Percentiles rank a stretch among this genome's conserved stretches.
These are phyloP conservation scores for Acropternis orthonyx DNA, from an alignment of 2,797 vertebrate species.

Conservation along the genomic window DNA sequence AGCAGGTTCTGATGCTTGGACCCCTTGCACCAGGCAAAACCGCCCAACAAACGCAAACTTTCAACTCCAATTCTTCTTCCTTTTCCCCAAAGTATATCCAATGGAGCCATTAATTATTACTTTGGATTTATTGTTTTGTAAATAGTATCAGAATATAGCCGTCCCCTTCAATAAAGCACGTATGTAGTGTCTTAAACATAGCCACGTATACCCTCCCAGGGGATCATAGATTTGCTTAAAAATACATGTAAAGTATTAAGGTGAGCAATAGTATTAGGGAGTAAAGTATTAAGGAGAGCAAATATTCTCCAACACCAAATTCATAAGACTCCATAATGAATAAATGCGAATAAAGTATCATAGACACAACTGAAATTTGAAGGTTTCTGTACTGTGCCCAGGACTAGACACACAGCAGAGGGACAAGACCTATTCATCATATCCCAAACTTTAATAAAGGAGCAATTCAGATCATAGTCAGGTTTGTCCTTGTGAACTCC, in stretches of 20 bases:
- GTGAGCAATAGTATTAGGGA: neutral
- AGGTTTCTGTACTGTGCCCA: neutral
- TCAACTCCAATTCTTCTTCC: neutral
- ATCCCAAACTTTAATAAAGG: neutral
- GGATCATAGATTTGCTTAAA: neutral
- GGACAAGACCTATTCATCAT: neutral
- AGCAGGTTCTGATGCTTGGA: no score
- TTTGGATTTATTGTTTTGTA: neutral
- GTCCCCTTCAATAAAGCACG: neutral
- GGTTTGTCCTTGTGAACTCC: neutral
- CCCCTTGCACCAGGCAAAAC: neutral
- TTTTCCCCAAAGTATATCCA: neutral
- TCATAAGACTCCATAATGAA: neutral
- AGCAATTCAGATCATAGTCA: neutral
- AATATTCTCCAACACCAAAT: neutral
- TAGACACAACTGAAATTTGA: neutral
- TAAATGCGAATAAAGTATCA: fast-evolving
- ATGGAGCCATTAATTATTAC: neutral
- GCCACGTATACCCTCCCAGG: neutral
- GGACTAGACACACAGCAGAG: neutral
- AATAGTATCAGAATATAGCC: neutral
- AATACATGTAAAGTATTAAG: neutral
- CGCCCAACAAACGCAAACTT: fast-evolving
- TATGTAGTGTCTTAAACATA: neutral
- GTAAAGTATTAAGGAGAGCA: neutral